Evolutionary conservation across 2,113 vertebrate genomes (phyloP).

Genomic region (Marmota flaviventris): DNA sequence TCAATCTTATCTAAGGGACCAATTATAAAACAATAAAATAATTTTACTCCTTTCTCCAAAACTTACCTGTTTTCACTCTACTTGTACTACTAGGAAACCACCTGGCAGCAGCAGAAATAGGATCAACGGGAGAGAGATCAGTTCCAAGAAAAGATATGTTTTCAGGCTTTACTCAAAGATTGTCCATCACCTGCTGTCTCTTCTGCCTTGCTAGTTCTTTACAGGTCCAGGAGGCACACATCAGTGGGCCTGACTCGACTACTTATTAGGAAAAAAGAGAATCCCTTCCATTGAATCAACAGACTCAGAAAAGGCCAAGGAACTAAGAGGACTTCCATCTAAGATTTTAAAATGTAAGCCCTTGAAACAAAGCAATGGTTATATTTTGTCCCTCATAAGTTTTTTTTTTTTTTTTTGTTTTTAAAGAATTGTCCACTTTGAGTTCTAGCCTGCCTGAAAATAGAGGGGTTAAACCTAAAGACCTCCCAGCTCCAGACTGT

Average conservation of each 20-base stretch:
- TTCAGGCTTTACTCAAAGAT: conserved; percentile 1
- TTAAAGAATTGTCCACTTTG: not conserved
- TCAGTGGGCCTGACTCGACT: not conserved
- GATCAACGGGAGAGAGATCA: not conserved
- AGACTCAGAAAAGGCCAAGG: conserved; percentile 26
- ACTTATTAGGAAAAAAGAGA: not conserved
- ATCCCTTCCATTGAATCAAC: not conserved
- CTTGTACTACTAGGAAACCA: conserved; percentile 54
- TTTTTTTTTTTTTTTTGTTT: not conserved
- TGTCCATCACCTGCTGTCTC: not conserved
- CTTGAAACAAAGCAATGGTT: conserved; percentile 17
- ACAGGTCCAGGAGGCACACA: not conserved
- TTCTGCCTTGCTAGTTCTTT: not conserved
- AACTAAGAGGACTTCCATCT: not conserved
- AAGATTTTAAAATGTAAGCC: conserved; percentile 36
- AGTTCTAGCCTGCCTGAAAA: not conserved
- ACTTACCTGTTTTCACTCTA: not conserved
- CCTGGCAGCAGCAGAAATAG: conserved; percentile 31
- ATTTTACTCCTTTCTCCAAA: not conserved
- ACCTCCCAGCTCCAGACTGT: not conserved
- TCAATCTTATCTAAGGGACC: conserved; percentile 29
- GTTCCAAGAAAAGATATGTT: conserved; percentile 29
- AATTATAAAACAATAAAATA: conserved; percentile 71
- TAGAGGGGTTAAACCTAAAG: not conserved
- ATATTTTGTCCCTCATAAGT: conserved; percentile 10